Base-by-base conservation (phyloP, 2,797 vertebrate species). In the Ceryle rudis region DNA sequence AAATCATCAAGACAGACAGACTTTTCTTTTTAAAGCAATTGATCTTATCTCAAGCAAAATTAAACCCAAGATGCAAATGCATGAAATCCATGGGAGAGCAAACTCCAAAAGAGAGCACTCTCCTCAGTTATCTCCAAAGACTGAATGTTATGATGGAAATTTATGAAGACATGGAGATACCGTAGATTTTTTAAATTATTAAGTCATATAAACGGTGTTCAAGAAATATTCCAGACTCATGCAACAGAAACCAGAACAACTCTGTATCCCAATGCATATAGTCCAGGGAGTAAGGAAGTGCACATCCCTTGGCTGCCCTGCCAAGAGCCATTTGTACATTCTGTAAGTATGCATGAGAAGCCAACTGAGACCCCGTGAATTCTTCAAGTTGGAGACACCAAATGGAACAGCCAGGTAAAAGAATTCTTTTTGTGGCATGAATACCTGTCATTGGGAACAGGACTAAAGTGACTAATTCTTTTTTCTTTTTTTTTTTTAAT, bases 11-110 rank as follows among this genome's bases (percentile, higher is more conserved):
- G 73, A 82, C 8, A 42, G 42, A 77, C 0, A 60, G 23, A 57
- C 2, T 25, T 42, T 33, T 79, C 41, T 41, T 77, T 79, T 8
- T 41, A 7, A 75, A 95, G 44, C 52, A 81, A 55, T 9, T 73
- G 83, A 82, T 93, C 70, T 25, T 54, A 52, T 91, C 71, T 87
- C 75, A 86, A 92, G 41, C 60, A 91, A 96, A 92, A 74, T 49
- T 58, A 85, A 89, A 89, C 15, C 35, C 37, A 51, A 57, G 21
- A 72, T 51, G 61, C 28, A 85, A 74, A 2, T 47, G 67, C 52
- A 77, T 42, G 15, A 96, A 82, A 91, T 41, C 33, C 55, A 16
- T 17, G 20, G 39, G 79, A 77, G 17, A 80, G 23, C 33, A 66
- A 81, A 47, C 39, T 83, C 23, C 55, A 47, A 60, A 84, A 75